These are phyloP conservation scores for Drosophila mimetica DNA, from an alignment of 2,888 invertebrate species.

Conservation along the genomic window DNA sequence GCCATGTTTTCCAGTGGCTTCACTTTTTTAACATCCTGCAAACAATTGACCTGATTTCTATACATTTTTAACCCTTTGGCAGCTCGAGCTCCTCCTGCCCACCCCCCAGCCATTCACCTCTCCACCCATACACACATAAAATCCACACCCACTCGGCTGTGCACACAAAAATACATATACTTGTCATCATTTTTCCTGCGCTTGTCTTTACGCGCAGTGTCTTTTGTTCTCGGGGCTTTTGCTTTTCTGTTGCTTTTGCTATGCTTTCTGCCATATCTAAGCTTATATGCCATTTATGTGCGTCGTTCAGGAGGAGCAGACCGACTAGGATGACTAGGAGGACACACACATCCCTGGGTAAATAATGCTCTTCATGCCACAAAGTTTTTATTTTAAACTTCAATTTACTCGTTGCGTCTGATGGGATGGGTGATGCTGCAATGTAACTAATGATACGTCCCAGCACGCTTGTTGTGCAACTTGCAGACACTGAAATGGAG, in stretches of 20 bases:
- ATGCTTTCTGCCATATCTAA: conserved; percentile 46
- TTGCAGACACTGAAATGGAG: conserved; percentile 67
- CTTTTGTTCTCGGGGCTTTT: conserved; percentile 72
- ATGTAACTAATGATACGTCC: conserved; percentile 74
- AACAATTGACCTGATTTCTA: conserved; percentile 77
- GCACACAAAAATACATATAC: conserved; percentile 15
- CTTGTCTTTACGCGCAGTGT: conserved; percentile 66
- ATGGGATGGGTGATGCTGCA: conserved; percentile 15
- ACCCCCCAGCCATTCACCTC: conserved; percentile 33
- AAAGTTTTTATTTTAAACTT: conserved; percentile 80
- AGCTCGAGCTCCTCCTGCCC: conserved; percentile 21
- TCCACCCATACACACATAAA: conserved; percentile 4
- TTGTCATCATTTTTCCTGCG: conserved; percentile 68
- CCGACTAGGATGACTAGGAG: no score
- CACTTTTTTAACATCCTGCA: conserved; percentile 56
- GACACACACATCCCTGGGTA: conserved; percentile 46
- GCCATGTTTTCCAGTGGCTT: conserved; percentile 55
- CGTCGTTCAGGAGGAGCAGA: conserved; percentile 39
- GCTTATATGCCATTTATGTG: conserved; percentile 68
- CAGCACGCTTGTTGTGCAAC: conserved; percentile 58
- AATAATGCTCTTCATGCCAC: conserved; percentile 69
- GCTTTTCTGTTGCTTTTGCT: background rate
- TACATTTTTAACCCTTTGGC: conserved; percentile 76
- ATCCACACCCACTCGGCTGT: conserved; percentile 19
- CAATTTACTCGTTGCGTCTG: conserved; percentile 65